These are phyloP conservation scores for Platalea minor DNA, from an alignment of 2,797 vertebrate genomes.

Conservation along the genomic window DNA sequence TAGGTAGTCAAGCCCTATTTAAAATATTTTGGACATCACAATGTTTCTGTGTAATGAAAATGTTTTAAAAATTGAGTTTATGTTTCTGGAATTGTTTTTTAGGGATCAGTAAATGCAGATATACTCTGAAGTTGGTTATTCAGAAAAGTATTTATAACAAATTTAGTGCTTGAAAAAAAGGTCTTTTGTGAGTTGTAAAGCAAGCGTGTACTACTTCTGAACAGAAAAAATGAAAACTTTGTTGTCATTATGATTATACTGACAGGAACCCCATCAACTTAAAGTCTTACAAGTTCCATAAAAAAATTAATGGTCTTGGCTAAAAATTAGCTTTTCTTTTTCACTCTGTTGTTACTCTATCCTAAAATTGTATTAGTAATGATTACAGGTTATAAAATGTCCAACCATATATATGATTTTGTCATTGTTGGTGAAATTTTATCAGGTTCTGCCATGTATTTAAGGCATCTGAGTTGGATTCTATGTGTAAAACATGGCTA, in stretches of 20 bases:
- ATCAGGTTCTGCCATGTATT: not conserved
- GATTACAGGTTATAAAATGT: not conserved
- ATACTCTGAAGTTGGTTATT: not conserved
- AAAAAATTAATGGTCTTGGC: not conserved
- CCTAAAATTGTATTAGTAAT: not conserved
- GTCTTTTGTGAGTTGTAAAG: not conserved
- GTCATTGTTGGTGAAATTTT: not conserved
- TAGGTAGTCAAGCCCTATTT: not conserved
- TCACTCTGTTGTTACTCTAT: not conserved
- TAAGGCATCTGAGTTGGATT: not conserved
- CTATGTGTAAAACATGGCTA: not conserved
- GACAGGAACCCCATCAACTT: not conserved
- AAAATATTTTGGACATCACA: not conserved
- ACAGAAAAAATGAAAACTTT: not conserved
- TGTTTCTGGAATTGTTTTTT: not conserved
- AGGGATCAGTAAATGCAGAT: not conserved
- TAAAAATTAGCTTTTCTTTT: not conserved
- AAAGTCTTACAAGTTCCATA: not conserved
- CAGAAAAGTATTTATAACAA: not conserved
- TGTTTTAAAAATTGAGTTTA: accelerated
- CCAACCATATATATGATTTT: not conserved
- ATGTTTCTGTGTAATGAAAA: not conserved
- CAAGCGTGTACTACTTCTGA: not conserved
- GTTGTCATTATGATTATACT: not conserved
- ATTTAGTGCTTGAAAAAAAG: not conserved